phyloP scores from a whole-genome alignment of 2,113 vertebrate genomes.

The Pitta sordida region DNA sequence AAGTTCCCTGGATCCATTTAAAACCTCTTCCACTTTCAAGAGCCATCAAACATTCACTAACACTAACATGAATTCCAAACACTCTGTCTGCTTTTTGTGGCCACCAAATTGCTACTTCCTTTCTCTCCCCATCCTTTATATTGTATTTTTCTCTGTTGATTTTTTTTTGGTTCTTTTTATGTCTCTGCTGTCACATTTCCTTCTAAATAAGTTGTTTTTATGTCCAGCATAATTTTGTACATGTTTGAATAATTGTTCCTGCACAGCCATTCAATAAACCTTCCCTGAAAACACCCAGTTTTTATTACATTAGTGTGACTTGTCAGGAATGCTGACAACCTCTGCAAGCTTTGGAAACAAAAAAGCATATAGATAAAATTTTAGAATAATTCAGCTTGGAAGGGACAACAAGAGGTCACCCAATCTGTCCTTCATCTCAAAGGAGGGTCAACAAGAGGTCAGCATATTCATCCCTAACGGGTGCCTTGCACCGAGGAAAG shows the following conservation, averaged over 20 bases:
- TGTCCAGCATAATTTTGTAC: neutral
- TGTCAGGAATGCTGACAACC: neutral
- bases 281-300: neutral
- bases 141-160: neutral
- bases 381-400: neutral
- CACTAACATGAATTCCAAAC: neutral
- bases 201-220: neutral
- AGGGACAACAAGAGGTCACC: neutral
- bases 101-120: neutral
- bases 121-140: neutral
- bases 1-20: neutral
- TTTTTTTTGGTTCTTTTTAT: neutral
- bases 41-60: neutral
- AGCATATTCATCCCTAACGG: neutral
- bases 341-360: neutral
- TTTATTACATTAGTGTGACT: neutral
- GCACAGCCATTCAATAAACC: neutral
- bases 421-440: neutral
- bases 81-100: neutral
- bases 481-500: neutral
- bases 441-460: neutral
- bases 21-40: slow-evolving; percentile 19
- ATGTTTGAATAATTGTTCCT: neutral
- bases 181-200: neutral
- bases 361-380: neutral